These are phyloP conservation scores for Catamblyrhynchus diadema DNA, from an alignment of 2,797 vertebrate genomes.

Conservation along the genomic window DNA sequence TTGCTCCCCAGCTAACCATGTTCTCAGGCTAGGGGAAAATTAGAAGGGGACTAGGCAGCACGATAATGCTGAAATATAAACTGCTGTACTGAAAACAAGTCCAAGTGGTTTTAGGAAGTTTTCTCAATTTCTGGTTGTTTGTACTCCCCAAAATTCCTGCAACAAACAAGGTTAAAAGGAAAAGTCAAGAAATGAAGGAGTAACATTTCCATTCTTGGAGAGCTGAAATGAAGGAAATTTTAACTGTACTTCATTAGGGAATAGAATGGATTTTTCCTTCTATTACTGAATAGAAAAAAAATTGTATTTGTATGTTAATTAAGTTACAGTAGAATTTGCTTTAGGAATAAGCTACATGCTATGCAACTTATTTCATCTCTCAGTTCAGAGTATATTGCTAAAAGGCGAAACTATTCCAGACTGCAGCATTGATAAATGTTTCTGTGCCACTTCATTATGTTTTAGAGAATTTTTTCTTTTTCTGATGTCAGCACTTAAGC, in stretches of 20 bases:
- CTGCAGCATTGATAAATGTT: constrained; percentile 8
- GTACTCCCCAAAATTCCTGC: neutral
- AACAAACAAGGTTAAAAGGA: neutral
- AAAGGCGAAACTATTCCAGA: neutral
- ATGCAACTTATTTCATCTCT: constrained; percentile 13
- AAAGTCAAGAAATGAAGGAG: neutral
- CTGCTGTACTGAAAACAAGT: neutral
- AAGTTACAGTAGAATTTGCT: constrained; percentile 16
- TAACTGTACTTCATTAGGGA: neutral
- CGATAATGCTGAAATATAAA: neutral
- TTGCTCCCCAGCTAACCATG: neutral
- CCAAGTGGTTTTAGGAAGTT: neutral
- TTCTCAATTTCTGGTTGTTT: neutral
- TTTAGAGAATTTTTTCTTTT: neutral
- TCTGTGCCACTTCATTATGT: neutral
- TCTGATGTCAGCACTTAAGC: neutral
- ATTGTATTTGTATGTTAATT: constrained; percentile 33
- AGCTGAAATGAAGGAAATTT: neutral
- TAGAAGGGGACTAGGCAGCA: neutral
- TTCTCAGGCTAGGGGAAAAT: neutral
- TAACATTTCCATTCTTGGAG: neutral
- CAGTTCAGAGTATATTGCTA: neutral
- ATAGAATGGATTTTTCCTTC: neutral
- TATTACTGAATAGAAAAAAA: constrained; percentile 3
- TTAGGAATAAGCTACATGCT: constrained; percentile 14